phyloP scores from a whole-genome alignment of 2,888 invertebrate species.

The Galerucella calmariensis region DNA sequence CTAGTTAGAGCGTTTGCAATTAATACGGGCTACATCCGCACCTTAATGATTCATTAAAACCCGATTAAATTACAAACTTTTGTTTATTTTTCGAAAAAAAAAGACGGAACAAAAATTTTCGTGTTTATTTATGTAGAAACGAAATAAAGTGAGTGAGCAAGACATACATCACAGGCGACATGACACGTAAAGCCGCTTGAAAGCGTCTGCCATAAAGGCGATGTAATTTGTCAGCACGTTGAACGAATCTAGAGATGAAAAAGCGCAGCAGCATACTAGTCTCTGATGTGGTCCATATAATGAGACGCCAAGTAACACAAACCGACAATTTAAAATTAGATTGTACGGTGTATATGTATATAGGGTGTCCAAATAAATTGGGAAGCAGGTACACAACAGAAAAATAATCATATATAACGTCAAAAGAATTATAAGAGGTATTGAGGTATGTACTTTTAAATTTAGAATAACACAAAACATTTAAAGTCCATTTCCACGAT shows the following conservation, averaged over 20 bases:
- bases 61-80: constrained; percentile 50
- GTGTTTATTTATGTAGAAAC: neutral
- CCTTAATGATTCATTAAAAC: constrained; percentile 61
- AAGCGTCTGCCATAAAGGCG: constrained; percentile 7
- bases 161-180: constrained; percentile 2
- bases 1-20: constrained; percentile 55
- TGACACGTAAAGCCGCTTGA: constrained; percentile 4
- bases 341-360: neutral
- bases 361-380: neutral
- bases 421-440: too few relatives aligned
- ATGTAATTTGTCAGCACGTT: constrained; percentile 25
- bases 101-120: neutral
- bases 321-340: constrained; percentile 22
- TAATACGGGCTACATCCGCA: constrained; percentile 54
- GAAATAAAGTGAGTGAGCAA: neutral
- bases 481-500: too few relatives aligned
- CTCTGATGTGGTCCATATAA: constrained; percentile 41
- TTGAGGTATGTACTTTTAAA: too few relatives aligned
- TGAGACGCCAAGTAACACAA: constrained; percentile 35
- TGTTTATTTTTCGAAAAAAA: constrained; percentile 23
- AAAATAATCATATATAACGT: too few relatives aligned
- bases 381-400: too few relatives aligned
- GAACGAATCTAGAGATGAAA: constrained; percentile 12
- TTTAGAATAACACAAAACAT: too few relatives aligned
- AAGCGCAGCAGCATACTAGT: neutral